Base-by-base conservation (phyloP, 2,888 invertebrate genomes). In the Ichneumoninae sp. region DNA sequence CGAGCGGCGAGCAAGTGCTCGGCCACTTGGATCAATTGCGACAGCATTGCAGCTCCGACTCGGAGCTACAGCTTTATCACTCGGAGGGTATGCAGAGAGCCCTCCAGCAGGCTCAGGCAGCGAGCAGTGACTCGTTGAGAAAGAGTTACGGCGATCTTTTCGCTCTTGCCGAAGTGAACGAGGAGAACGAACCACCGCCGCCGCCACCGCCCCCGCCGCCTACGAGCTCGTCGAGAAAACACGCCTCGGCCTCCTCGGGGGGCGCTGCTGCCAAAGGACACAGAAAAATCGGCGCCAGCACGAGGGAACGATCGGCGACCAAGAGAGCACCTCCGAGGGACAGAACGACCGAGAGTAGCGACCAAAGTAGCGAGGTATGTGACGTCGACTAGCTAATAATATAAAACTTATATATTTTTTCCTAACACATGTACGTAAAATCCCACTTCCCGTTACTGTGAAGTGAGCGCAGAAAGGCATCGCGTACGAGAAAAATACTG, bases 21-120 rank as follows among this genome's bases (percentile, higher is more conserved):
- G 97, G 97, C 82, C 99, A 99, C 94, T 95, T 99, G 91, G 99
- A 99, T 93, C 97, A 97, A 94, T 96, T 98, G 95, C 95, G 98
- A 92, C 95, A 96, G 88, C 96, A 96, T 91, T 97, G 97, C 92
- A 95, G 95, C 85, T 89, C 91, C 10, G 90, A 92, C 83, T 86
- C 93, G 83, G 91, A 94, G 87, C 83, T 93, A n/a, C 94, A 94
- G 81, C 96, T 98, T 92, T 98, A 98, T 94, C 97, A 97, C 88
- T 96, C 97, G 94, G 98, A 98, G 93, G 96, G 96, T 89, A 97
- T 99, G 96, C 98, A 98, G 94, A 96, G 97, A 92, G 98, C 98
- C 50, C 94, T 99, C 87, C 97, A 98, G 91, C 97, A 97, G 89
- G 97, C 98, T 36, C 98, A 98, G 93, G 96, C 96, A 84, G 96